Base-by-base conservation (phyloP, 2,888 invertebrate genomes). In the Pterostichus niger region DNA sequence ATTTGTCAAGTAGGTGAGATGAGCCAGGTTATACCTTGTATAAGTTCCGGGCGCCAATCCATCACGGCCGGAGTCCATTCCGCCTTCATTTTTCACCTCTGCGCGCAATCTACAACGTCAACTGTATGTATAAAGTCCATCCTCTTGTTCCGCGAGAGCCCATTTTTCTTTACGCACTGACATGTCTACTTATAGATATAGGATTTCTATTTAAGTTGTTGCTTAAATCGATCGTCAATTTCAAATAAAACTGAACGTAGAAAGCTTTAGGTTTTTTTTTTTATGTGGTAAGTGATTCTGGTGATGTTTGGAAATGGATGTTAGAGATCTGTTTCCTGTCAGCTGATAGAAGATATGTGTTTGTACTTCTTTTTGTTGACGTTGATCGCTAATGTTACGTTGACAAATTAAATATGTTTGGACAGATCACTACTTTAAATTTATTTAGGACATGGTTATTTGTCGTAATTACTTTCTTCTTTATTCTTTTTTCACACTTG, bases 91-190 rank as follows among this genome's bases (percentile, higher is more conserved):
- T 83, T 83, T 83, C 83, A 83, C 83, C 83, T 82, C 64, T 49
- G 73, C 82, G 35, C 13, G 82, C 82, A 82, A 82, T 82, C 82
- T 83, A 83, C 52, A 83, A 83, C 83, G 83, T 83, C 83, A 83
- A 83, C 76, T 76, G 56, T 81, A 52, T 78, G 61, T 78, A 79
- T 79, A 79, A 79, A 68, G 75, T 82, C 75, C 82, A 61, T 61
- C 82, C 82, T 31, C 49, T 68, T 54, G 77, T 77, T 54, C 77
- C n/a, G 13, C 17, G 33, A 52, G 79, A 17, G 61, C 24, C 52
- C 83, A 83, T 83, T 83, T 83, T 83, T 83, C 83, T 83, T 61
- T 76, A 64, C 77, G 64, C 77, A 76, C 64, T 77, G 83, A 77
- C 68, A 77, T 77, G 64, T 83, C 52, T 77, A 52, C 49, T n/a